phyloP scores from a whole-genome alignment of 2,888 invertebrate genomes.

The Allygus modestus region DNA sequence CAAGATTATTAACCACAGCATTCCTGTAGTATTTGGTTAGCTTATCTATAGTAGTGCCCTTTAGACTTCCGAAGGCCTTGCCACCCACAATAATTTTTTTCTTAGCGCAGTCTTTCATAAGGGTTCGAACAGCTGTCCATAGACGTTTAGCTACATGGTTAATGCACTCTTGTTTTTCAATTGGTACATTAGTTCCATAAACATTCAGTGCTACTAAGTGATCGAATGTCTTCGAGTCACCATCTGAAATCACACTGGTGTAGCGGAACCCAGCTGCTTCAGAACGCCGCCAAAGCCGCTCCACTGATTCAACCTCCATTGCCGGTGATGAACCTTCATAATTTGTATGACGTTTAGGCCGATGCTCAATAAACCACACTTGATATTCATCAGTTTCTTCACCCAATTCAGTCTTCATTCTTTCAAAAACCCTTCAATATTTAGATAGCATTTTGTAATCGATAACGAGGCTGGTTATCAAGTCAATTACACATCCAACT shows the following conservation, averaged over 20 bases:
- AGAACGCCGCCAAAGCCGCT: slow-evolving; percentile 14
- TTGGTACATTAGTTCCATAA: no score
- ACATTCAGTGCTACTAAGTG: slow-evolving; percentile 1
- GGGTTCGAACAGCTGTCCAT: neutral
- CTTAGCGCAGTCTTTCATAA: neutral
- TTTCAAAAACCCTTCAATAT: slow-evolving; percentile 33
- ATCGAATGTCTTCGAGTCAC: slow-evolving; percentile 10
- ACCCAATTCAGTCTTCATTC: neutral
- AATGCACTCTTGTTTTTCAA: neutral
- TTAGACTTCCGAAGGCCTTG: neutral
- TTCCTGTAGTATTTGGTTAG: slow-evolving; percentile 8
- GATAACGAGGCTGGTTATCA: slow-evolving; percentile 20
- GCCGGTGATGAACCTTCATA: slow-evolving; percentile 42
- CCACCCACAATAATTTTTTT: neutral
- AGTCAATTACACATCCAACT: slow-evolving; percentile 24
- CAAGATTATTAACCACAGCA: slow-evolving; percentile 3
- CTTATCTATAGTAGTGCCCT: slow-evolving; percentile 3
- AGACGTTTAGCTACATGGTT: slow-evolving; percentile 42
- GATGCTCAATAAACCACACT: neutral
- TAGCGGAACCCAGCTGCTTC: slow-evolving; percentile 27
- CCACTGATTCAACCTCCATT: slow-evolving; percentile 40
- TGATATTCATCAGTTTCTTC: neutral
- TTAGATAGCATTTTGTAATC: slow-evolving; percentile 30
- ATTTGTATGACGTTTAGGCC: slow-evolving; percentile 20
- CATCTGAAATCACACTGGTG: no score